Base-by-base conservation (phyloP, 2,888 invertebrate species). In the Chloromyia formosa region DNA sequence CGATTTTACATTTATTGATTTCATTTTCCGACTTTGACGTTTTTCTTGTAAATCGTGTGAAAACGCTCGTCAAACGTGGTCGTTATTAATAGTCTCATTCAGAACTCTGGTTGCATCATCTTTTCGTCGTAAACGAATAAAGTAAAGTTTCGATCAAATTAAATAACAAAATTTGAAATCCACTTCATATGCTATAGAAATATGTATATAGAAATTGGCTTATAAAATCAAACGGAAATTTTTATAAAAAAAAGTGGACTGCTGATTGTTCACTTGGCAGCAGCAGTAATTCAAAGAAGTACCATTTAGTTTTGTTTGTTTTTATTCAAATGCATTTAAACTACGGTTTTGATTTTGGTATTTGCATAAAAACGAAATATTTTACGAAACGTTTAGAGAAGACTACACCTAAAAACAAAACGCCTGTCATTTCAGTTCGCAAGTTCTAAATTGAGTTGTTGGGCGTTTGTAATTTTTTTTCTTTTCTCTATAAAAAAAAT, bases 201-300 rank as follows among this genome's bases (percentile, higher is more conserved):
- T 68, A 64, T 60, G 54, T 45, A 75, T 35, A 35, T 2, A 35
- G 27, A 35, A 35, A 35, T 78, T 75, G 75, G 75, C 73, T 72
- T 66, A 58, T 64, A 80, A 81, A 35, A 35, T 4, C 7, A 35
- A 35, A 35, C 27, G n/a, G n/a, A n/a, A n/a, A n/a, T n/a, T n/a
- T 80, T 69, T 69, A 22, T 16, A 40, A 73, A 81, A 79, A 35
- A 35, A 35, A 35, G 27, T 35, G 27, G 79, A 82, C 85, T 84
- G 84, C 85, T 84, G 84, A 83, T 83, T 83, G 84, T 84, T 84
- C 84, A 82, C 83, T 82, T 81, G 83, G 83, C 84, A 84, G 85
- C 84, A 84, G 85, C 84, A 84, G 84, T 82, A 77, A 45, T 72
- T 76, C 75, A 77, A 73, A 74, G 73, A 76, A 75, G 77, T 77